Base-by-base conservation (phyloP, 2,113 vertebrate species). In the Nestor notabilis region DNA sequence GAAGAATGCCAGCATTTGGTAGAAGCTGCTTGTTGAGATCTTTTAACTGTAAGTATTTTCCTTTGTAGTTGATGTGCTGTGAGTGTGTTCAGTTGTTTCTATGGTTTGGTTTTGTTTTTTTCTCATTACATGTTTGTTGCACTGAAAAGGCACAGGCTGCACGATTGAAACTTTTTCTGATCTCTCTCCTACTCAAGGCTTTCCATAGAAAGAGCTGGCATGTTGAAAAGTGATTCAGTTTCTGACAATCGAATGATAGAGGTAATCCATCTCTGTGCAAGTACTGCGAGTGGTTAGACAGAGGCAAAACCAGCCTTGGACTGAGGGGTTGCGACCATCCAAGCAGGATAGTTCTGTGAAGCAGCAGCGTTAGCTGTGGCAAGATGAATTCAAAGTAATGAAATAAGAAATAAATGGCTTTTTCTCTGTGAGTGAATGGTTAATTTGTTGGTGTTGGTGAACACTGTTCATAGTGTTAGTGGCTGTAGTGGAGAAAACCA, bases 21-120 rank as follows among this genome's bases (percentile, higher is more conserved):
- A 72, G 61, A 71, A 89, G 58, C 33, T 85, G 50, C 37, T 91
- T 71, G 15, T 82, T 93, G 88, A 77, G 49, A 60, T 50, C 77
- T 63, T 92, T 92, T 56, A 60, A 80, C 46, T 78, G 75, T 95
- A 94, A 94, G 95, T 66, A 16, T 93, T 90, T 90, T 77, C 16
- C 16, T 17, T 81, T 70, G 12, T 21, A 60, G 6, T 20, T 58
- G 66, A 37, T 82, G 13, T 28, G 11, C 29, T 33, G n/a, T 29
- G 41, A 60, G 6, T 29, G 41, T 64, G 6, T 39, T 85, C 6
- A 1, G 6, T 68, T 91, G 18, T 58, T 82, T 2, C 1, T n/a
- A 5, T 46, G 23, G 11, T 66, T 65, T 69, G n/a, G n/a, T n/a
- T n/a, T n/a, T n/a, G n/a, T 41, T 5, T 21, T 44, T 71, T 66